phyloP scores from a whole-genome alignment of 2,113 vertebrate genomes.

The Chionodraco myersi region DNA sequence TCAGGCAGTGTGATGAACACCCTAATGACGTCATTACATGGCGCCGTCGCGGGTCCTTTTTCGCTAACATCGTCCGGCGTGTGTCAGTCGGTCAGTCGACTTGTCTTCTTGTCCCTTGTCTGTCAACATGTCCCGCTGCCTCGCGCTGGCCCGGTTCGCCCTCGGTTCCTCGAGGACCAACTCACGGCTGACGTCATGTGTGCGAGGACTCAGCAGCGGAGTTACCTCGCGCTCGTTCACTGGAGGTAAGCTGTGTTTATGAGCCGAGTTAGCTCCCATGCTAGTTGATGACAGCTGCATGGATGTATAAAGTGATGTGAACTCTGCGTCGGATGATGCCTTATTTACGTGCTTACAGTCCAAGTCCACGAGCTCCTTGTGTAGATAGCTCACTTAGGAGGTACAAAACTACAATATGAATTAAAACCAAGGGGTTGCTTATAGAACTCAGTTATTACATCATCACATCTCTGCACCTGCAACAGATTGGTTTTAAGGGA shows the following conservation, averaged over 20 bases:
- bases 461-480: not conserved
- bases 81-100: slow-evolving; percentile 32
- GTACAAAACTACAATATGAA: not conserved
- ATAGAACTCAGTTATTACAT: not conserved
- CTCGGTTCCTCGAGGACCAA: slow-evolving; percentile 43
- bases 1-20: slow-evolving; percentile 58
- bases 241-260: slow-evolving; percentile 54
- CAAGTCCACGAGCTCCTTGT: not conserved
- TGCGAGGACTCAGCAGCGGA: slow-evolving; percentile 48
- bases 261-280: slow-evolving; percentile 31
- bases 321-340: not conserved
- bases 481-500: not conserved
- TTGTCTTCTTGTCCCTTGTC: not conserved
- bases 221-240: slow-evolving; percentile 16
- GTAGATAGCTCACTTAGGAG: no score
- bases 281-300: not conserved
- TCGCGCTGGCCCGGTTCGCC: slow-evolving; percentile 68
- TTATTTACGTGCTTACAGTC: no score
- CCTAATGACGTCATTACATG: slow-evolving; percentile 43
- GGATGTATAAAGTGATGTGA: not conserved
- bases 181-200: slow-evolving; percentile 31
- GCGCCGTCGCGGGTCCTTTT: slow-evolving; percentile 37
- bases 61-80: slow-evolving; percentile 37
- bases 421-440: not conserved
- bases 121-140: slow-evolving; percentile 76